Percentiles rank a stretch among this genome's conserved stretches.
These are phyloP conservation scores for Lysandra bellargus DNA, from an alignment of 2,888 invertebrate species.

Conservation along the genomic window DNA sequence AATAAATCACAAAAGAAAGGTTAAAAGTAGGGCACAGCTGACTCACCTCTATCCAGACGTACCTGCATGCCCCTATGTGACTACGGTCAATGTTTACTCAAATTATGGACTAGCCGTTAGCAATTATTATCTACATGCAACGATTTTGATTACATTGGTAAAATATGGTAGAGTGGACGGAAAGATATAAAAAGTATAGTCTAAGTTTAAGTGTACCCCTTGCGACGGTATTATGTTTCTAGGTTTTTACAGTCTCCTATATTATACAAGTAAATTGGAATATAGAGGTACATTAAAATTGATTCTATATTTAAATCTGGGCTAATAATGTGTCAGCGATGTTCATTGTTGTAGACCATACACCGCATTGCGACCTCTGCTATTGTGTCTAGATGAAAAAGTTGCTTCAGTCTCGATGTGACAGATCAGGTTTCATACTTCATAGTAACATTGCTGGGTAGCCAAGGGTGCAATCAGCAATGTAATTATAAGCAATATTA, in stretches of 20 bases:
- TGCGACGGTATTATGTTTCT: too few species aligned
- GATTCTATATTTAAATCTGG: constrained; percentile 10
- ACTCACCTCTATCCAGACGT: not conserved
- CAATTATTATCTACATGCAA: not conserved
- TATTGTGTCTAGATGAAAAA: not conserved
- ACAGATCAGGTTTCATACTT: not conserved
- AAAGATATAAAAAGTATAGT: not conserved
- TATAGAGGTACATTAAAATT: not conserved
- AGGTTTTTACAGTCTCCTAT: not conserved
- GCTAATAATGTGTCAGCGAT: constrained; percentile 15
- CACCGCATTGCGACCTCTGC: constrained; percentile 4
- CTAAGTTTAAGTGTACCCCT: too few species aligned
- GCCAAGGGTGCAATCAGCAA: not conserved
- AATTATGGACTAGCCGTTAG: not conserved
- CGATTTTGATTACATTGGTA: not conserved
- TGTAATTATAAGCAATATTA: too few species aligned
- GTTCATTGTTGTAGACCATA: constrained; percentile 5
- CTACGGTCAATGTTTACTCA: not conserved
- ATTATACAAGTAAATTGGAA: not conserved
- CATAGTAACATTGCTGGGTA: not conserved
- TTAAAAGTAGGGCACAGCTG: not conserved
- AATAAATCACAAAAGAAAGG: not conserved
- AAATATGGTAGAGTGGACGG: not conserved
- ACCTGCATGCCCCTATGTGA: not conserved
- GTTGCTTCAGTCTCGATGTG: not conserved